Evolutionary conservation across 2,113 vertebrate genomes (phyloP), one percentile per base, ranked within the genome.

Genomic region (Microcebus jonahi): DNA sequence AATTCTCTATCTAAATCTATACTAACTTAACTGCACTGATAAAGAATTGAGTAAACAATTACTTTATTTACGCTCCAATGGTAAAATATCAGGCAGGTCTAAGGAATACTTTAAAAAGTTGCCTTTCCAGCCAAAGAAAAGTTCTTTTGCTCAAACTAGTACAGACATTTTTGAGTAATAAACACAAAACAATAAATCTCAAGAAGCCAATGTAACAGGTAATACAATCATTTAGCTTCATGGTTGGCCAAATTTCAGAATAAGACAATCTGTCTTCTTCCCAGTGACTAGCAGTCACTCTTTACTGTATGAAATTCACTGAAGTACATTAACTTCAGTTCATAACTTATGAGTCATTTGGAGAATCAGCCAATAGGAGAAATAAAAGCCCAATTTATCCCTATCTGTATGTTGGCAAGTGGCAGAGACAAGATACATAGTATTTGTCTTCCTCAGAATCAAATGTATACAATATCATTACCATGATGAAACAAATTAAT

Each of bases 161-260:
- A 80, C 20, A 53, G 25, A 73, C 15, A 82, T 83, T 95, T 97
- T 68, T 87, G 27, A 92, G 39, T 67, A 93, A 75, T 29, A 97
- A 91, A 91, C 18, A 93, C 3, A 94, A 92, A 96, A 42, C 13
- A 61, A 71, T n/a, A 29, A 7, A 63, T 53, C 65, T 91, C 31
- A 71, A 80, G 79, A 94, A 94, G 25, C 25, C 59, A 94, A 61
- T 1, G 63, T 48, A 55, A 89, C 84, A 29, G 53, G 36, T n/a
- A 42, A 94, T 39, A 65, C 9, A 85, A 70, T 7, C 45, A n/a
- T 48, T 83, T 75, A 67, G 59, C 23, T 89, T 85, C 45, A 82
- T 11, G 4, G 31, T 18, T 80, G 67, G 67, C 57, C 73, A 87
- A 65, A 81, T 59, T 88, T 94, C 81, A 88, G 31, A 82, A 39